Evolutionary conservation across 2,888 invertebrate species (phyloP), one percentile per base, ranked within the genome.

Genomic region (Gymnocheta viridis): DNA sequence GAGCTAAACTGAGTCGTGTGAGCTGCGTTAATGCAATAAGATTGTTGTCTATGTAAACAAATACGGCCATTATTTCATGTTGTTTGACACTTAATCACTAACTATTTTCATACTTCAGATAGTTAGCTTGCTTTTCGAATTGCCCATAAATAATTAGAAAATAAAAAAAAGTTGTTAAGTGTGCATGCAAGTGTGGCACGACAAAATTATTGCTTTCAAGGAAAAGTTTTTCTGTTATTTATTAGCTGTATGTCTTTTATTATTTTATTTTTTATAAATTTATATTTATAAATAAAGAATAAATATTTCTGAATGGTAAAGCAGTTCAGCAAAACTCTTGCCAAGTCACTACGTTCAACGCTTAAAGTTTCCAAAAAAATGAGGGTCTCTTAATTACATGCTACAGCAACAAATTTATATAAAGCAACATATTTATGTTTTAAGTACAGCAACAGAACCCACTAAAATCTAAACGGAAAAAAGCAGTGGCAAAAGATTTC

Each of bases 321-420:
- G 35, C 51, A 69, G 51, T 35, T 24, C 22, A 54, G 47, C 54
- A 27, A 27, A 24, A 79, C 47, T 58, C 19, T 60, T 69, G 14
- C 3, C 10, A 41, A 47, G 73, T 58, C 49, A 14, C n/a, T 66
- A 17, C 27, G 38, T 56, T 2, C 44, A 54, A 58, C n/a, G 19
- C 10, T 47, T 7, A 51, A 60, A 54, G 41, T 58, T 54, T 22
- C 32, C 58, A 67, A 73, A 77, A 60, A 64, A 80, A 83, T 77
- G 66, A 77, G 76, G 72, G 83, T 76, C 60, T 77, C 73, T 77
- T 84, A 84, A 84, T 84, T 77, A 81, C 69, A 84, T 49, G 60
- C 60, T 77, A 17, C 44, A 67, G n/a, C 12, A 80, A 67, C 38
- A 56, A 47, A 54, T 29, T 38, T 27, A 51, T 19, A 60, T 0